Conservation (phyloP, 2,113 vertebrate species). For the Platycercus adscitus region DNA sequence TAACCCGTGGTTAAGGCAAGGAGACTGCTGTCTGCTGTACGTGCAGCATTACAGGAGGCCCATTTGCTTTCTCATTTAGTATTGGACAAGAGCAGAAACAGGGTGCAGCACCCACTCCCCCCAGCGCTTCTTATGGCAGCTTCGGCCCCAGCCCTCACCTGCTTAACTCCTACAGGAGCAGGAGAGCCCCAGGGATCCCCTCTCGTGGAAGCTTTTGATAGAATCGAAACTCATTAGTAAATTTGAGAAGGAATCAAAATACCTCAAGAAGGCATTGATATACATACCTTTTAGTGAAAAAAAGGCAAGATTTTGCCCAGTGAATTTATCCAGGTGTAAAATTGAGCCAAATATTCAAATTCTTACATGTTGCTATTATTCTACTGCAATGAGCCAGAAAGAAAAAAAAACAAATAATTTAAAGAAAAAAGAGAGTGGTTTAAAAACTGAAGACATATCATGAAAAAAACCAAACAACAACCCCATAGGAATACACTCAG, state of each 20-base stretch:
- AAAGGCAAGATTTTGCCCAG: background rate
- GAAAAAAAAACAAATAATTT: background rate
- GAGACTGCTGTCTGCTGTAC: fast-evolving
- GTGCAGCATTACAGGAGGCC: fast-evolving
- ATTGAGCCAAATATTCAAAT: background rate
- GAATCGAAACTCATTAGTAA: background rate
- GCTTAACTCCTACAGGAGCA: background rate
- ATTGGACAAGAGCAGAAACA: fast-evolving
- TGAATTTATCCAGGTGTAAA: background rate
- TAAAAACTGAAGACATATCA: background rate
- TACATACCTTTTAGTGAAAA: fast-evolving
- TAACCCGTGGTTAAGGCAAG: fast-evolving
- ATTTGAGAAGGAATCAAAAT: background rate
- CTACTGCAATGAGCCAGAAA: background rate
- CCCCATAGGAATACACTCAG: background rate
- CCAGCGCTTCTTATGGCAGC: background rate
- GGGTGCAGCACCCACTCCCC: background rate
- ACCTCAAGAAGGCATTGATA: background rate
- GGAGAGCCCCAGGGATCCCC: fast-evolving
- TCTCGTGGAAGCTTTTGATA: background rate
- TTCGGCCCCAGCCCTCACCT: background rate
- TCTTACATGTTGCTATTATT: background rate
- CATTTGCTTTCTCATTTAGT: background rate
- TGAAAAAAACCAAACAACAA: background rate
- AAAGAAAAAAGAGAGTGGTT: background rate